A percentile compares a stretch with the other conserved stretches of the same genome.
phyloP scores from a whole-genome alignment of 2,888 invertebrate genomes.

The Sipha maydis region DNA sequence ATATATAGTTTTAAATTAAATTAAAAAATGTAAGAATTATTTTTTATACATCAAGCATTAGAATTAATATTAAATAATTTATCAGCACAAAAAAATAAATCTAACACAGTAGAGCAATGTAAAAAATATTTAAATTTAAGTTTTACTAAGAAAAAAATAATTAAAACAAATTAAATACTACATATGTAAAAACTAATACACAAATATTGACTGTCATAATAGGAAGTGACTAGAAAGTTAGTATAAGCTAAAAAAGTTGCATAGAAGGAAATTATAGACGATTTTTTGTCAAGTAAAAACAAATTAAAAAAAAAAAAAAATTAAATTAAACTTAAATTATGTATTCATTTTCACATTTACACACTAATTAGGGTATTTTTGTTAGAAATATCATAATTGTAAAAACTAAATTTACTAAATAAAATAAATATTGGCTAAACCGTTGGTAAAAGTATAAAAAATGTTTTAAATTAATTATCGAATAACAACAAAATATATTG shows the following conservation, averaged over 20 bases:
- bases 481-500: conserved; percentile 13
- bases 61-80: not conserved
- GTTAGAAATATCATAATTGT: conserved; percentile 10
- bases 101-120: not conserved
- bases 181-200: conserved; percentile 10
- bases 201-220: conserved; percentile 17
- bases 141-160: conserved; percentile 5
- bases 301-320: not conserved
- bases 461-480: conserved; percentile 9
- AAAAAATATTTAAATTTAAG: conserved; percentile 21
- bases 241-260: conserved; percentile 19
- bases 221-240: conserved; percentile 42
- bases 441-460: conserved; percentile 7
- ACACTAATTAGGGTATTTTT: not conserved
- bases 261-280: conserved; percentile 24
- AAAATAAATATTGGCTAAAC: conserved; percentile 40
- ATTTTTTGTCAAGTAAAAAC: conserved; percentile 1
- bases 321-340: not conserved
- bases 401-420: conserved; percentile 23
- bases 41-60: not conserved
- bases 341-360: conserved; percentile 2
- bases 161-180: conserved; percentile 23
- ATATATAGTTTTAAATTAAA: not conserved
- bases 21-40: not conserved
- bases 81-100: conserved; percentile 1